These are phyloP conservation scores for Microplitis demolitor DNA, from an alignment of 1,140 invertebrate genomes.

Conservation along the genomic window DNA sequence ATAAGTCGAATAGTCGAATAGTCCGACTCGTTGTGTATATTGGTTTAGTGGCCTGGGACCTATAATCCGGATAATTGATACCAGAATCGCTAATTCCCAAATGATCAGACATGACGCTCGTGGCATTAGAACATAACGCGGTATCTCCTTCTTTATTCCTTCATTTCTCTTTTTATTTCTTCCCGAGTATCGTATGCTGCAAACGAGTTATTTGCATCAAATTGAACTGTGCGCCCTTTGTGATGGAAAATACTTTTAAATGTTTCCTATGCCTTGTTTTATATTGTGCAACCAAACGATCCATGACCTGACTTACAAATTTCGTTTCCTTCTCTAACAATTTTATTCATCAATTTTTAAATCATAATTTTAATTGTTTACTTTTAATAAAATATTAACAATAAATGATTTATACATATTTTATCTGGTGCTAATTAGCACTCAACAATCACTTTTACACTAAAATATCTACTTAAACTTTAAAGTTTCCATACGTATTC, in stretches of 20 bases:
- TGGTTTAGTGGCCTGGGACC: neutral
- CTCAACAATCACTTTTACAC: too few relatives aligned
- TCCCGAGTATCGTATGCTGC: slow-evolving; percentile 27
- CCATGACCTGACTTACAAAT: neutral
- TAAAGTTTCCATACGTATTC: too few relatives aligned
- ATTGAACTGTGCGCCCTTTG: slow-evolving; percentile 53
- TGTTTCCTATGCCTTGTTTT: neutral
- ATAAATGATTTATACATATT: too few relatives aligned
- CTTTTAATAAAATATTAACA: neutral
- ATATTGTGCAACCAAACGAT: slow-evolving; percentile 1
- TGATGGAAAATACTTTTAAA: neutral
- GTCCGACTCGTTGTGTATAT: neutral
- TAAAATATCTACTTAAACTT: too few relatives aligned
- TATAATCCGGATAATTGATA: slow-evolving; percentile 30
- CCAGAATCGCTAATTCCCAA: slow-evolving; percentile 31
- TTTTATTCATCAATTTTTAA: too few relatives aligned
- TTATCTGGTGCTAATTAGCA: too few relatives aligned
- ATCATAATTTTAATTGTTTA: too few relatives aligned
- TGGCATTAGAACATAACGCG: slow-evolving; percentile 18
- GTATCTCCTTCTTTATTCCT: neutral
- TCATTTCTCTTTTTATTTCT: too few relatives aligned
- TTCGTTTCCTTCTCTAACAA: too few relatives aligned
- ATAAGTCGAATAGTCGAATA: neutral
- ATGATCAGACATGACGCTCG: slow-evolving; percentile 26
- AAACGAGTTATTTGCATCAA: slow-evolving; percentile 61